Evolutionary conservation across 2,888 invertebrate genomes (phyloP).

Genomic region (Patella ulyssiponensis): DNA sequence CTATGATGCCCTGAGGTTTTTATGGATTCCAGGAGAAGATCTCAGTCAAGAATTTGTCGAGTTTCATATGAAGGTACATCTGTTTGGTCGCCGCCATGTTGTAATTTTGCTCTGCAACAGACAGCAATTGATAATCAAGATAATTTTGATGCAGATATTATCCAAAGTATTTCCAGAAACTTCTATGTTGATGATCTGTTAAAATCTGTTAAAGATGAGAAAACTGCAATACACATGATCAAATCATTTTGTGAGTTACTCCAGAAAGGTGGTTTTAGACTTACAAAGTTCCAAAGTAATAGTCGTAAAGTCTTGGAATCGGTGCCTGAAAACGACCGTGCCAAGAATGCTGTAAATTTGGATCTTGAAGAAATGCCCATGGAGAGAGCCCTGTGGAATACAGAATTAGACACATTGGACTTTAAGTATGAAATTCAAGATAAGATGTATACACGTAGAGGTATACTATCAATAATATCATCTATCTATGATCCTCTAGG

Average conservation of each 20-base stretch:
- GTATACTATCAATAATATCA: slow-evolving; percentile 8
- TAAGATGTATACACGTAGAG: slow-evolving; percentile 12
- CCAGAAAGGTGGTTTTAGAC: not conserved
- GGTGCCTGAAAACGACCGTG: not conserved
- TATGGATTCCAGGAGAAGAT: slow-evolving; percentile 12
- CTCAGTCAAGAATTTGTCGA: not conserved
- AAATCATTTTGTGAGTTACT: not conserved
- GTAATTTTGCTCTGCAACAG: slow-evolving; percentile 11
- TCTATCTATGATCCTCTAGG: slow-evolving; percentile 26
- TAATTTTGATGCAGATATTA: not conserved
- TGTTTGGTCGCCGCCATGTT: slow-evolving; percentile 10
- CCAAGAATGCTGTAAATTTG: slow-evolving; percentile 4
- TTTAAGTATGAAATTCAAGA: slow-evolving; percentile 8
- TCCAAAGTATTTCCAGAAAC: slow-evolving; percentile 3
- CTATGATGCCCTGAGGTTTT: slow-evolving; percentile 16
- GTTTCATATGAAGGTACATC: slow-evolving; percentile 9
- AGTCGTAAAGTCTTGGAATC: not conserved
- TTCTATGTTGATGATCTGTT: slow-evolving; percentile 24
- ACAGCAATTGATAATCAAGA: slow-evolving; percentile 17
- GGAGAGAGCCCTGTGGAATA: slow-evolving; percentile 13
- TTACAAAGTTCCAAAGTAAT: not conserved
- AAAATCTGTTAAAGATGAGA: slow-evolving; percentile 4
- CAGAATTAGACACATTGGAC: not conserved
- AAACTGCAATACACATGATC: not conserved
- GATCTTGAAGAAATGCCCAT: slow-evolving; percentile 8